Evolutionary conservation across 1,140 invertebrate species (phyloP).

Genomic region (Bombyx mandarina): DNA sequence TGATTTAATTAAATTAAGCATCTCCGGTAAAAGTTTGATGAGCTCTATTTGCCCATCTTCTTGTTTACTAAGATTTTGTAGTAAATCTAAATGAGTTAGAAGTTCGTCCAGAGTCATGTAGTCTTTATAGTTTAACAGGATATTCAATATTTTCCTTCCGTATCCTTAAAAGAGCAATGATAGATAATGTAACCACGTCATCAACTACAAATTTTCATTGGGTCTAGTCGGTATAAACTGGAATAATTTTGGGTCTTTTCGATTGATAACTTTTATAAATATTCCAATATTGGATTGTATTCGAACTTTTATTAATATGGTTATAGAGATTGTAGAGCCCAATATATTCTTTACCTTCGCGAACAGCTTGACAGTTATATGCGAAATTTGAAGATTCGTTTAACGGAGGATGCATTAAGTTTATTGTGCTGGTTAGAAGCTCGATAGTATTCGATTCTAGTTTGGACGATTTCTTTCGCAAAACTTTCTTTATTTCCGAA

Average conservation of each 20-base stretch:
- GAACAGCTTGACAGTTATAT: conserved; percentile 30
- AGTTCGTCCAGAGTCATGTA: conserved; percentile 48
- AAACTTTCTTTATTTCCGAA: conserved; percentile 42
- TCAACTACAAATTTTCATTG: conserved; percentile 11
- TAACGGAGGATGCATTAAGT: conserved; percentile 31
- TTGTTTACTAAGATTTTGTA: conserved; percentile 32
- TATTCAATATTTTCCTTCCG: conserved; percentile 30
- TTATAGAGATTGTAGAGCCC: too few species aligned
- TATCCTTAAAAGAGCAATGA: conserved; percentile 29
- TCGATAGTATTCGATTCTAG: conserved; percentile 36
- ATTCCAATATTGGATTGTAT: background rate
- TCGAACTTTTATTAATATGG: too few species aligned
- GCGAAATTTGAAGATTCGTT: conserved; percentile 24
- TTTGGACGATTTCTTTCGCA: conserved; percentile 31
- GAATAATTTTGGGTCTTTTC: conserved; percentile 23
- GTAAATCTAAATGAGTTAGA: conserved; percentile 39
- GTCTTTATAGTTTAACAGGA: conserved; percentile 27
- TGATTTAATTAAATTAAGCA: conserved; percentile 35
- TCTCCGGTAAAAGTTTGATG: conserved; percentile 17
- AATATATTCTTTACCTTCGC: conserved; percentile 41
- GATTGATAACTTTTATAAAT: conserved; percentile 3
- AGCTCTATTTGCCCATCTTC: conserved; percentile 34
- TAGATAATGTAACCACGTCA: background rate
- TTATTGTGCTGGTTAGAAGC: conserved; percentile 30
- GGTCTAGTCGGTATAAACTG: conserved; percentile 24